A percentile compares a stretch with the other conserved stretches of the same genome.
phyloP scores from a whole-genome alignment of 2,888 invertebrate genomes.

The Leptinotarsa juncta region DNA sequence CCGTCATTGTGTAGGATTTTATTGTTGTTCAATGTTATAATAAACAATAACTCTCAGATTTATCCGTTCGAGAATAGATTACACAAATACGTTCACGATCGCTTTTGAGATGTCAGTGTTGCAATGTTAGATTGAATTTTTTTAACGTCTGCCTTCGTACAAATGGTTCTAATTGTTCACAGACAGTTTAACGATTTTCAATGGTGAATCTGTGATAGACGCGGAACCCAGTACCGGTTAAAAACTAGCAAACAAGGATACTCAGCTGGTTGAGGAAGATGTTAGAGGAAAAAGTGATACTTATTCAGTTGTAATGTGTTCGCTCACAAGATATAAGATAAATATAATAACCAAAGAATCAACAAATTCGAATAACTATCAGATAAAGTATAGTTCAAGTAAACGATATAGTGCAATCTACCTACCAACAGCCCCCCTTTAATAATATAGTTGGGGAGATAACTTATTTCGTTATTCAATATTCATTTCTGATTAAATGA shows the following conservation, averaged over 20 bases:
- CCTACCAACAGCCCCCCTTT: no score
- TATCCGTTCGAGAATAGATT: slow-evolving; percentile 21
- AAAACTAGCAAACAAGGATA: background rate
- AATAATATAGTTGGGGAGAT: no score
- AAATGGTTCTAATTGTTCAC: slow-evolving; percentile 8
- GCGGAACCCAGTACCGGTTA: background rate
- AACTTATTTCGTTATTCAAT: no score
- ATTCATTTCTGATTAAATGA: no score
- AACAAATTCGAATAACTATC: no score
- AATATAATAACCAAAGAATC: no score
- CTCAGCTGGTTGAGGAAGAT: background rate
- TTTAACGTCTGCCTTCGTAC: slow-evolving; percentile 15
- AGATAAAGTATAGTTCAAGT: no score
- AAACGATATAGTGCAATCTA: no score
- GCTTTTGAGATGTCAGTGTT: slow-evolving; percentile 27
- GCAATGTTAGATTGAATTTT: slow-evolving; percentile 20
- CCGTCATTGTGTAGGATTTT: slow-evolving; percentile 19
- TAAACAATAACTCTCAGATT: slow-evolving; percentile 22
- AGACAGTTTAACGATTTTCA: slow-evolving; percentile 23
- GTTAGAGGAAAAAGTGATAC: no score
- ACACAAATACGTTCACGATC: slow-evolving; percentile 5
- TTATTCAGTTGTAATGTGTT: no score
- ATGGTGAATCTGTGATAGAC: slow-evolving; percentile 15
- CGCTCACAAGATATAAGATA: no score
- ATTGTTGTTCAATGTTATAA: slow-evolving; percentile 16